Evolutionary conservation across 2,888 invertebrate species (phyloP), one percentile per base, ranked within the genome.

Genomic region (Volucella zonaria): DNA sequence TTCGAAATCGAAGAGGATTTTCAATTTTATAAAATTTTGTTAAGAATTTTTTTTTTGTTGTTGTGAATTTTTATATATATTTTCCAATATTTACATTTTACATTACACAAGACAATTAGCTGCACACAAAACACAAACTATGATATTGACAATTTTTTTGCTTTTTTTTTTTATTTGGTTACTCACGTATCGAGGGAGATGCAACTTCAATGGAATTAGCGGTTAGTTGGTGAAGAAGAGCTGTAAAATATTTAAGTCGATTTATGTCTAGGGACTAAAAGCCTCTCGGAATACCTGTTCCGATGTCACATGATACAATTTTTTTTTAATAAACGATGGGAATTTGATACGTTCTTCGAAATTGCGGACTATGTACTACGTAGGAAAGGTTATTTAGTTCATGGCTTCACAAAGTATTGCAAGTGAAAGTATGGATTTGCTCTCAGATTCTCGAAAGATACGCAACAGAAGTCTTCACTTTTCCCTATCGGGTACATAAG

Each of bases 101-200:
- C 77, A 71, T 62, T 78, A 83, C 75, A 83, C 83, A 83, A 83
- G 83, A 80, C 75, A 83, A 71, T 75, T 66, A 83, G 79, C 83
- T 83, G 83, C 83, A 83, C 83, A 83, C 83, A 83, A 83, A 83
- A 83, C 79, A 83, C 83, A 83, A 83, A 83, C 80, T 76, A 79
- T 70, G 59, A 67, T 70, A 45, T 73, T 77, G 38, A 71, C 52
- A 70, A 68, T 49, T 38, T 18, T 52, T 61, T 54, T 31, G 31
- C 2, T 18, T 23, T 23, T 31, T 6, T 31, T 31, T 31, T 31
- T 31, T 31, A 6, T 31, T 54, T 64, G 12, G 62, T 83, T 71
- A 79, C 83, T 83, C 59, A 79, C 58, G 42, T 66, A 75, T 75
- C 49, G 15, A 58, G 64, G 64, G 51, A 59, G 58, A 71, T 58